Evolutionary conservation across 2,797 vertebrate species (phyloP), one percentile per base, ranked within the genome.

Genomic region (Myripristis jacobus): DNA sequence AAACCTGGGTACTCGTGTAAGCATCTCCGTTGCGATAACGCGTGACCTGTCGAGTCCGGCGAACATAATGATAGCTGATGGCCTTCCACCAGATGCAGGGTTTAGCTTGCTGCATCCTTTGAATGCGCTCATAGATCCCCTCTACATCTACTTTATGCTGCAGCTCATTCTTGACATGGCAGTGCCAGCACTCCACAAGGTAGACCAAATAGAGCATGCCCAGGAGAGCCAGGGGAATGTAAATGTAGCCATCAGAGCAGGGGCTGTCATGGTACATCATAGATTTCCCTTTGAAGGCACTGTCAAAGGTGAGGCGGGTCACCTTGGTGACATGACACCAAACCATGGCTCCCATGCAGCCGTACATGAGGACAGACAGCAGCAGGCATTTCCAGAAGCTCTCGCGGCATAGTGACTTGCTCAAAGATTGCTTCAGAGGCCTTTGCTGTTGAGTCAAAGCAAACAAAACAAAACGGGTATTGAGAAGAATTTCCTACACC

Each of bases 181-280:
- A 98, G 88, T 99, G 98, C 98, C 98, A 99, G 89, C 97, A 99
- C 90, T 99, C 98, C 87, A 98, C 95, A 46, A 99, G 92, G 83
- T 99, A 98, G 51, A 99, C 97, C 6, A 99, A 90, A 0, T 99
- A 99, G 52, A 99, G 94, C 95, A 99, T 98, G 80, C 96, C 94
- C 83, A 99, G 92, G 68, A 99, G 96, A 36, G 96, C 98, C 93
- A 99, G 85, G 1, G 97, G 98, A 83, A 99, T 99, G 93, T 99
- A 99, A 91, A 98, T 95, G 0, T 99, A 99, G 83, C 98, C 98
- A 0, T 99, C 97, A 62, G 97, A 97, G 66, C 98, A 99, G 59
- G 97, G 97, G 78, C 97, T 99, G 92, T 98, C 97, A 0, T 99
- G 97, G 92, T 99, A 99, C 95, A 97, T 97, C 96, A 95, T 97